A percentile compares a stretch with the other conserved stretches of the same genome.
Conservation (phyloP, 2,113 vertebrate genomes). For the Megalops atlanticus region DNA sequence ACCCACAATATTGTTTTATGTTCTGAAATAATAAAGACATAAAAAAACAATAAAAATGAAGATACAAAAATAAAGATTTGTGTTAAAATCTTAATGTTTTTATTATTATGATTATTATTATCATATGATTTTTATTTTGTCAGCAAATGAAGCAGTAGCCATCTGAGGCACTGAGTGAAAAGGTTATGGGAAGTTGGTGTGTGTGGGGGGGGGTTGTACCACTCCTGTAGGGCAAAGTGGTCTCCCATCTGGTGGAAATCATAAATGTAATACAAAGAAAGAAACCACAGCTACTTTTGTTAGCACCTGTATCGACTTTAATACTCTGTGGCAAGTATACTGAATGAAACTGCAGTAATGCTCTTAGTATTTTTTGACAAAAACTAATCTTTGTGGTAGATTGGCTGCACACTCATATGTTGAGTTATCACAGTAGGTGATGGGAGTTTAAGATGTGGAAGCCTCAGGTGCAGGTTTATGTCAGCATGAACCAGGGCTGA, state of each 20-base stretch:
- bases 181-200: background rate
- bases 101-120: constrained; percentile 24
- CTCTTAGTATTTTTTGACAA: background rate
- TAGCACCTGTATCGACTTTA: background rate
- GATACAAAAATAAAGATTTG: constrained; percentile 37
- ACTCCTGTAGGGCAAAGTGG: background rate
- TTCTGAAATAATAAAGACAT: constrained; percentile 73
- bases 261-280: background rate
- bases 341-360: background rate
- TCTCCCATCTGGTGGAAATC: background rate
- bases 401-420: background rate
- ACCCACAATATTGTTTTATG: constrained; percentile 82
- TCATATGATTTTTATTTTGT: constrained; percentile 22
- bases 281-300: background rate
- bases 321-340: background rate
- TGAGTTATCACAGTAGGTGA: background rate
- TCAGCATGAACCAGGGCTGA: background rate
- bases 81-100: constrained; percentile 33
- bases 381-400: background rate
- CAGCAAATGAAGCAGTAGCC: constrained; percentile 12
- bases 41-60: constrained; percentile 74
- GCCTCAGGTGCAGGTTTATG: background rate
- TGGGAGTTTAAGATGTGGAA: background rate
- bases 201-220: constrained; percentile 22
- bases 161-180: constrained; percentile 17